Evolutionary conservation across 2,888 invertebrate species (phyloP), one percentile per base, ranked within the genome.

Genomic region (Sicus ferrugineus): DNA sequence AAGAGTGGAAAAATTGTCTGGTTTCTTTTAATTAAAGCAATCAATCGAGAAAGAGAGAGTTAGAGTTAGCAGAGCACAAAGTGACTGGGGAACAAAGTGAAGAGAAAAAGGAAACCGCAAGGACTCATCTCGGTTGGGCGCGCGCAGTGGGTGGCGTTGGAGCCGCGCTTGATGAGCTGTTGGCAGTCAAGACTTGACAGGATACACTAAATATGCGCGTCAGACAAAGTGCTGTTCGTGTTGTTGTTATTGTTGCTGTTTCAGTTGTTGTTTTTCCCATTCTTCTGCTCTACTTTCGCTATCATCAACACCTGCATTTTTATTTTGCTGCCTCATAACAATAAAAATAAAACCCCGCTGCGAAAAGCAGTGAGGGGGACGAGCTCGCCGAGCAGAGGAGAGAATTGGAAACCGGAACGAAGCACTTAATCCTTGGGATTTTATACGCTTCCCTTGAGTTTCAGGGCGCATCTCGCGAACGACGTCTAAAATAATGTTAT

Each of bases 21-120:
- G 67, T 67, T 67, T 67, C 59, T 67, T 50, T 67, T 67, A 67
- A 67, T 67, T 67, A 67, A 67, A 67, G 67, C 67, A 67, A 67
- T 67, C 67, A 67, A 31, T 50, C 28, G 63, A 19, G 52, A 21
- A 19, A 50, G 48, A 26, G 23, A 26, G 23, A 59, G 58, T 21
- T 34, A 6, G 9, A 59, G 52, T 16, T 31, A 31, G 30, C n/a
- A 21, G 14, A 48, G 31, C 28, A 31, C 28, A 54, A 14, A 30
- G 34, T 31, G 31, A n/a, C n/a, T n/a, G n/a, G n/a, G n/a, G n/a
- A n/a, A n/a, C n/a, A n/a, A n/a, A n/a, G n/a, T n/a, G n/a, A n/a
- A n/a, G n/a, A n/a, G n/a, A n/a, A 48, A 52, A 64, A 64, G 50
- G 50, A 52, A 30, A 23, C 34, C 64, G 21, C 16, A 50, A 64